Evolutionary conservation across 1,140 invertebrate genomes (phyloP), one percentile per base, ranked within the genome.

Genomic region (Caenorhabditis remanei): DNA sequence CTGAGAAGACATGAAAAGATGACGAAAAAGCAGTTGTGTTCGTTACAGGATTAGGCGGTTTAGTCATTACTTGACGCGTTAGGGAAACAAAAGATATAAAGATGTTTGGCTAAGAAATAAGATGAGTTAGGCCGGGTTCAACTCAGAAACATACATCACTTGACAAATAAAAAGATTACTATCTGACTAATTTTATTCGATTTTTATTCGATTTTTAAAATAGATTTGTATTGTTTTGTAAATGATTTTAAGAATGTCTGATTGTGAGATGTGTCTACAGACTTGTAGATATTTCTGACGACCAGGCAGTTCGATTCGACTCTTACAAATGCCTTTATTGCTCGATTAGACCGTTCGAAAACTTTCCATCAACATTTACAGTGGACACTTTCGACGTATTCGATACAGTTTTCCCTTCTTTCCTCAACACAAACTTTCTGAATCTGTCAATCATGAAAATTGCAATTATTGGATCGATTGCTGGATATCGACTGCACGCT

Each of bases 391-490:
- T 46, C 7, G 43, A 79, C 8, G 43, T 79, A 4, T 24, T 79
- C 40, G 11, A 11, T n/a, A 19, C 14, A 14, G 63, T 40, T 11
- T 14, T 7, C 11, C 9, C 4, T 50, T 79, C 71, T 16, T 50
- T 79, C 9, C 71, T 13, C n/a, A 79, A 32, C 16, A 79, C 11
- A 19, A 50, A 79, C 5, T 50, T 79, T 50, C 71, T 48, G 46
- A 79, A 79, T 50, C n/a, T 6, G 21, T 79, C 71, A 50, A 79
- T 79, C 71, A 79, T 79, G 46, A 79, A 53, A 48, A 79, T 79
- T 4, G 71, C 71, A 24, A 79, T 79, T 0, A 79, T 79, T 24
- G 71, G 71, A 41, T 79, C 71, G 16, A 79, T 53, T 1, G 71
- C 71, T 0, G 71, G 71, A 50, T 79, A 79, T 2, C 50, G 19